Base-by-base conservation (phyloP, 1,140 invertebrate genomes). In the Bilobella aurantiaca region DNA sequence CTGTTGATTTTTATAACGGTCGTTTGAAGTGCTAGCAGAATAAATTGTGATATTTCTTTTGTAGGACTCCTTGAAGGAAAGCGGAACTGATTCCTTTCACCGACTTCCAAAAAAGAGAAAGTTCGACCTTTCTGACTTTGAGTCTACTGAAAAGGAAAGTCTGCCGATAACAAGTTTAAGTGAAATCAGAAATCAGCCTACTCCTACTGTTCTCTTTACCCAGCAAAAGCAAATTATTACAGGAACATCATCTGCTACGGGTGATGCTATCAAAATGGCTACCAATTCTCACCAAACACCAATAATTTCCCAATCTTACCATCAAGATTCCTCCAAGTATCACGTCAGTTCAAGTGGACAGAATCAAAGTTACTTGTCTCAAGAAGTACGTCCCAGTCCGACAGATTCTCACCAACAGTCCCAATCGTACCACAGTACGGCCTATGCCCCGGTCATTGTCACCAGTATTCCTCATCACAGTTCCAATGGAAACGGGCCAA, bases 21-120 rank as follows among this genome's bases (percentile, higher is more conserved):
- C n/a, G n/a, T n/a, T n/a, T n/a, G n/a, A n/a, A n/a, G n/a, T n/a
- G n/a, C n/a, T n/a, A n/a, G n/a, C n/a, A n/a, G n/a, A n/a, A n/a
- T n/a, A n/a, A n/a, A n/a, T n/a, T n/a, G 34, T 14, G 49, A 18
- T 23, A 53, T 53, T 34, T 46, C 25, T 25, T 62, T 3, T 62
- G 3, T 46, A 57, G 37, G 37, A 53, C 8, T 23, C 14, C 29
- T 14, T 31, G 1, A 58, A 34, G 21, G 58, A 65, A 42, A 62
- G 56, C 47, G 34, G 32, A 62, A 65, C 47, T 46, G 63, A 65
- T 32, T 65, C 66, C 25, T 57, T 66, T 37, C 53, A 64, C 27
- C 63, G 70, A n/a, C 56, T 69, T 18, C 70, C 70, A 23, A 72
- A 72, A 37, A 72, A 72, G 42, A 42, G 70, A 27, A 72, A 72